Evolutionary conservation across 2,797 vertebrate species (phyloP).

Genomic region (Graptemys geographica): DNA sequence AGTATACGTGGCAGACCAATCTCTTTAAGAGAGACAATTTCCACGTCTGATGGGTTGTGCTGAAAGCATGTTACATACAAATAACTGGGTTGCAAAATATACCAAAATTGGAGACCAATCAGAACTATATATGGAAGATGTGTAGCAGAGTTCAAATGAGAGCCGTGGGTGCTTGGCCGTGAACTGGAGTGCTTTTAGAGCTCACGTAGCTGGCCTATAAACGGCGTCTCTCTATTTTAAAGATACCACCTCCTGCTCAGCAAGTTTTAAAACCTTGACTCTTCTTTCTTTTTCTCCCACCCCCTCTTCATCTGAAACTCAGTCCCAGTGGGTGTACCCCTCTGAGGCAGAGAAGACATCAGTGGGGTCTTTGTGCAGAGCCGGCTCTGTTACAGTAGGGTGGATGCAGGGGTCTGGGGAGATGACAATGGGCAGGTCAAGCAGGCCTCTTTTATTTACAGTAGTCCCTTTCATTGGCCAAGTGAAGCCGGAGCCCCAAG

Average conservation of each 20-base stretch:
- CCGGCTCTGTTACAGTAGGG: constrained; percentile 86
- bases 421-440: constrained; percentile 81
- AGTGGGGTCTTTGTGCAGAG: constrained; percentile 57
- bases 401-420: constrained; percentile 81
- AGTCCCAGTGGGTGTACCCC: constrained; percentile 70
- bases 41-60: background rate
- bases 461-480: constrained; percentile 88
- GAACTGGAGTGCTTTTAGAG: background rate
- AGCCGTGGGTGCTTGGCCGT: background rate
- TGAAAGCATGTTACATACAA: background rate
- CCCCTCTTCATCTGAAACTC: constrained; percentile 39
- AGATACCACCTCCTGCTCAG: background rate
- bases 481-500: constrained; percentile 85
- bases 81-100: background rate
- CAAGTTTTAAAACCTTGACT: background rate
- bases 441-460: constrained; percentile 89
- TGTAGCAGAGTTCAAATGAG: background rate
- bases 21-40: background rate
- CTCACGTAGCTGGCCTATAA: background rate
- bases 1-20: background rate
- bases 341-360: constrained; percentile 77
- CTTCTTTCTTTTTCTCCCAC: background rate
- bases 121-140: background rate
- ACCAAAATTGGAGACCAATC: background rate
- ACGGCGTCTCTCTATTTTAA: background rate